Evolutionary conservation across 2,888 invertebrate species (phyloP).

Genomic region (Epirrita christyi): DNA sequence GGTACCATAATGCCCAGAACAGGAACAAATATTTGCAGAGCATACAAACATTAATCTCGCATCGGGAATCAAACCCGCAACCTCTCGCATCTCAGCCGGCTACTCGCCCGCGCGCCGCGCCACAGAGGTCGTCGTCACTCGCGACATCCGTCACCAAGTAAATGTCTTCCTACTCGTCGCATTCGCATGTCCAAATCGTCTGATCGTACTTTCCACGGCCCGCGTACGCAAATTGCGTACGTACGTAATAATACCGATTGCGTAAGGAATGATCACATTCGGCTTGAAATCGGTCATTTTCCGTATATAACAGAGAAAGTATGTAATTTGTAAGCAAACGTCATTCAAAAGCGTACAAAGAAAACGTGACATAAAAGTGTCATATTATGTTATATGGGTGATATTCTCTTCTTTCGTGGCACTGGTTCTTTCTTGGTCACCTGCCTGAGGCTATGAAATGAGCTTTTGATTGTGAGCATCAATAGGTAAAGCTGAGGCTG

Average conservation of each 20-base stretch:
- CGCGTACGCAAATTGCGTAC: conserved; percentile 7
- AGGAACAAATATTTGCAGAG: too few relatives aligned
- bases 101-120: too few relatives aligned
- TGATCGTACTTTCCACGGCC: background rate
- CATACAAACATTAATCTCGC: too few relatives aligned
- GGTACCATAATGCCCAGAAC: too few relatives aligned
- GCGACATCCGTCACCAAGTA: too few relatives aligned
- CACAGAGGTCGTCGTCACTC: too few relatives aligned
- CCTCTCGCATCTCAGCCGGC: too few relatives aligned
- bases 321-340: conserved; percentile 33
- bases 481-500: too few relatives aligned
- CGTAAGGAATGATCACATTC: conserved; percentile 34
- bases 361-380: background rate
- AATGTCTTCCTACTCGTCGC: background rate
- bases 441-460: too few relatives aligned
- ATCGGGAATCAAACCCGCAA: too few relatives aligned
- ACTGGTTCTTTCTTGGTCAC: background rate
- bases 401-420: background rate
- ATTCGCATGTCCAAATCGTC: background rate
- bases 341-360: conserved; percentile 3
- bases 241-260: conserved; percentile 21
- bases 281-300: conserved; percentile 31
- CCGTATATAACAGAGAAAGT: conserved; percentile 31
- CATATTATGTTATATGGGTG: background rate
- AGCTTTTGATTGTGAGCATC: too few relatives aligned